phyloP scores from a whole-genome alignment of 2,797 vertebrate species.

The Allobates femoralis region DNA sequence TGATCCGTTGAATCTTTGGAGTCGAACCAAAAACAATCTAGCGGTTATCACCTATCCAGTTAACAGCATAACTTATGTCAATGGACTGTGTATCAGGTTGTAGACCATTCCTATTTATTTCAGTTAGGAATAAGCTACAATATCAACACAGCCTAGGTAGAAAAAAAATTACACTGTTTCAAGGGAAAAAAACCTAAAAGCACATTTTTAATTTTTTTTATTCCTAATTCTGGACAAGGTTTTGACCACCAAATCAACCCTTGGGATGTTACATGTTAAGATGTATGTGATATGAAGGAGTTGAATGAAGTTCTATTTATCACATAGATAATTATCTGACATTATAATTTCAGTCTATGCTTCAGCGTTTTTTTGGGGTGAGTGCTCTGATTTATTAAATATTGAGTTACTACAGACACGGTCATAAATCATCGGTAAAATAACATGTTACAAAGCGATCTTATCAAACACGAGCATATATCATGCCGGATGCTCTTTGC shows the following conservation, averaged over 20 bases:
- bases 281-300: neutral
- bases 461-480: neutral
- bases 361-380: constrained; percentile 5
- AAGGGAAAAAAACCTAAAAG: neutral
- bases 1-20: too few species aligned
- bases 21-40: too few species aligned
- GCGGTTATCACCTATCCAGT: too few species aligned
- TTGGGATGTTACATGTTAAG: neutral
- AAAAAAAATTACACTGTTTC: neutral
- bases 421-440: constrained; percentile 41
- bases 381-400: constrained; percentile 44
- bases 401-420: constrained; percentile 35
- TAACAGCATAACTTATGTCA: neutral
- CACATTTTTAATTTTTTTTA: neutral
- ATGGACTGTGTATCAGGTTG: neutral
- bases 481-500: neutral
- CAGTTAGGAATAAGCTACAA: neutral
- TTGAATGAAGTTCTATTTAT: constrained; percentile 22
- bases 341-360: neutral
- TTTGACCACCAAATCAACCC: neutral
- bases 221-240: neutral
- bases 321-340: constrained; percentile 44
- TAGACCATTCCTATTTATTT: neutral
- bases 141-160: neutral
- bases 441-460: constrained; percentile 19